These are phyloP conservation scores for Setipinna tenuifilis DNA, from an alignment of 2,797 vertebrate species.

Conservation along the genomic window DNA sequence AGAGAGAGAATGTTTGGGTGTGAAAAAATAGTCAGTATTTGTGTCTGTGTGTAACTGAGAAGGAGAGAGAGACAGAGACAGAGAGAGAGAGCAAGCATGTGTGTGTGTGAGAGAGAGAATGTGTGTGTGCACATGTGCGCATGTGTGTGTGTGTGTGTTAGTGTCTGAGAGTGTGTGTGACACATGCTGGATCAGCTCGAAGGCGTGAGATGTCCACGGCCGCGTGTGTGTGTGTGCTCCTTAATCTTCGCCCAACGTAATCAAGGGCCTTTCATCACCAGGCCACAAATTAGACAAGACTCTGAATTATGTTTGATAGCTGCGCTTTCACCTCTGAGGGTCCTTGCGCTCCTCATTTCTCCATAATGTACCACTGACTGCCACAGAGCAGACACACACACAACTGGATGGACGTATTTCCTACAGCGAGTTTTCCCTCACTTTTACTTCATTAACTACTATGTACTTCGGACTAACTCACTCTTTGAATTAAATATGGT, in stretches of 20 bases:
- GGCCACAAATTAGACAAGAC: constrained; percentile 58
- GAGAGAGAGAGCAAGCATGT: no score
- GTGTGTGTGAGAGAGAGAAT: no score
- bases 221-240: constrained; percentile 58
- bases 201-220: constrained; percentile 57
- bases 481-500: not conserved
- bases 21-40: no score
- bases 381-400: not conserved
- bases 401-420: not conserved
- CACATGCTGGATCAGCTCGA: not conserved
- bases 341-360: constrained; percentile 55
- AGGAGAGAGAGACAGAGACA: no score
- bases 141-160: no score
- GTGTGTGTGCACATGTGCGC: no score
- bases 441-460: not conserved
- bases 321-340: constrained; percentile 56
- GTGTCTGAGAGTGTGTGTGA: not conserved
- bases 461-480: not conserved
- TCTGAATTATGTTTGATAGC: constrained; percentile 57
- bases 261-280: constrained; percentile 60
- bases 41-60: not conserved
- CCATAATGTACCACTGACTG: constrained; percentile 46
- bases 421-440: not conserved
- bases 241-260: constrained; percentile 54
- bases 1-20: no score